A percentile compares a stretch with the other conserved stretches of the same genome.
These are phyloP conservation scores for Elysia crispata DNA, from an alignment of 2,888 invertebrate genomes.

Conservation along the genomic window DNA sequence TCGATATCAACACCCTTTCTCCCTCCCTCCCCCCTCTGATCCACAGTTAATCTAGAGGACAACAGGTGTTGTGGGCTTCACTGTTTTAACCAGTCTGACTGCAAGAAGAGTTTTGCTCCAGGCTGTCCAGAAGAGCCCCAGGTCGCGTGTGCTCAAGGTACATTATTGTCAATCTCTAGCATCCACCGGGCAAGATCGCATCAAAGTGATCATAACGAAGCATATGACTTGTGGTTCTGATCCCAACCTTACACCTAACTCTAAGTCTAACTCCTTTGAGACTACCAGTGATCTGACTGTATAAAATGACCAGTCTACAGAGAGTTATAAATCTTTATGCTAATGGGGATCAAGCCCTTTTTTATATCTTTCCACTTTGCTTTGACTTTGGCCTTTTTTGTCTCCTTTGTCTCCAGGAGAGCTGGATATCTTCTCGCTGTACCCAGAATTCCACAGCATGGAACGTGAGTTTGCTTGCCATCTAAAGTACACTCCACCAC, in stretches of 20 bases:
- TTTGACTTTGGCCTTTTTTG: not conserved
- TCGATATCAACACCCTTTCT: too few species aligned
- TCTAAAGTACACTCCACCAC: slow-evolving; percentile 65
- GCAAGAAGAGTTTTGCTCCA: slow-evolving; percentile 64
- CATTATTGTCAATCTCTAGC: too few species aligned
- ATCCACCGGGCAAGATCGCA: too few species aligned
- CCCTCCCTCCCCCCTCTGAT: too few species aligned
- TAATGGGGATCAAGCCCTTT: not conserved
- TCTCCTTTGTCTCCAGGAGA: slow-evolving; percentile 64
- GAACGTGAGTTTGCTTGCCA: slow-evolving; percentile 70
- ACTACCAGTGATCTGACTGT: too few species aligned
- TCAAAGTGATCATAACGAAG: too few species aligned
- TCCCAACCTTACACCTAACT: not conserved
- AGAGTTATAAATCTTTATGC: too few species aligned
- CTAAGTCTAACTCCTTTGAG: not conserved
- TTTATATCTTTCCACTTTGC: not conserved
- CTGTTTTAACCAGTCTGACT: slow-evolving; percentile 68
- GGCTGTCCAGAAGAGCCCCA: slow-evolving; percentile 60
- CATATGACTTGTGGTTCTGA: too few species aligned
- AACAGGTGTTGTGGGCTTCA: slow-evolving; percentile 65
- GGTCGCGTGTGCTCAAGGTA: slow-evolving; percentile 68
- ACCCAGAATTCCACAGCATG: slow-evolving; percentile 68
- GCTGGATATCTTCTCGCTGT: slow-evolving; percentile 69
- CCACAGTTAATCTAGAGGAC: slow-evolving; percentile 39
- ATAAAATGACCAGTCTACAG: too few species aligned